Evolutionary conservation across 1,140 invertebrate genomes (phyloP).

Genomic region (Lysiphlebus fabarum): DNA sequence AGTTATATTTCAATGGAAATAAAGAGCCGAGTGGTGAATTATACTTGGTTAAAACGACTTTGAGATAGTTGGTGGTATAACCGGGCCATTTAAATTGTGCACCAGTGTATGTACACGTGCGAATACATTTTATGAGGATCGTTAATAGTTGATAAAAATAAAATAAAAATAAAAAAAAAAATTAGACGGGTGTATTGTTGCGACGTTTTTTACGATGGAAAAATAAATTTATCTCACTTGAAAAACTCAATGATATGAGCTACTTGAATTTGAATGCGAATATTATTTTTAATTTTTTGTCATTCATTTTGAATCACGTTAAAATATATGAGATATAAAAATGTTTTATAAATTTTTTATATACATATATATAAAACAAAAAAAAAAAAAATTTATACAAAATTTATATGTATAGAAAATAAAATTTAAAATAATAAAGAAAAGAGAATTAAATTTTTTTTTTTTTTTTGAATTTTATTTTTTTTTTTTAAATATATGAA

Average conservation of each 20-base stretch:
- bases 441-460: no score
- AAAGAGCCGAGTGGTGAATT: conserved; percentile 20
- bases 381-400: conserved; percentile 3
- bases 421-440: no score
- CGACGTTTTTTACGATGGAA: conserved; percentile 19
- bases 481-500: no score
- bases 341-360: no score
- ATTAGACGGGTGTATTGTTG: conserved; percentile 19
- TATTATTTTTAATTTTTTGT: conserved; percentile 1
- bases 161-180: no score
- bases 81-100: background rate
- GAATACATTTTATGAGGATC: conserved; percentile 19
- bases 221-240: conserved; percentile 20
- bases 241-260: background rate
- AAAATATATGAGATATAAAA: no score
- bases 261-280: background rate
- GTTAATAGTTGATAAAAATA: conserved; percentile 11
- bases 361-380: background rate
- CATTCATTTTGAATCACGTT: no score
- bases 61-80: conserved; percentile 18
- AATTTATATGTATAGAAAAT: no score
- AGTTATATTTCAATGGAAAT: conserved; percentile 24
- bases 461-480: no score
- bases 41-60: conserved; percentile 14
- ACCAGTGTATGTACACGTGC: conserved; percentile 14